These are phyloP conservation scores for Diplolepis rosae DNA, from an alignment of 2,888 invertebrate genomes.

Conservation along the genomic window DNA sequence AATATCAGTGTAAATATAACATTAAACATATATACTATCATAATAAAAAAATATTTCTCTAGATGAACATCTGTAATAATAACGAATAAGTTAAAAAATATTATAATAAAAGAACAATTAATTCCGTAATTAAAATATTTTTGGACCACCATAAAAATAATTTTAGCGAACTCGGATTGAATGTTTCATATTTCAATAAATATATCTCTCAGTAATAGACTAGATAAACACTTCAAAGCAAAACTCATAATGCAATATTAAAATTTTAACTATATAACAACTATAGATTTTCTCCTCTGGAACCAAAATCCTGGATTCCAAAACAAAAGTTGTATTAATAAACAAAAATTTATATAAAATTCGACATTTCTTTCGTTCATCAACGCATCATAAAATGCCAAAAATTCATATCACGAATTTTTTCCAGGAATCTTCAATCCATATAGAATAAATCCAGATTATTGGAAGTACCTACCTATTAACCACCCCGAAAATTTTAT, in stretches of 20 bases:
- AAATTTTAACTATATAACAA: background rate
- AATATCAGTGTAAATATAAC: no score
- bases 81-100: no score
- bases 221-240: background rate
- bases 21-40: no score
- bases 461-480: background rate
- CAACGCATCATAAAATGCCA: no score
- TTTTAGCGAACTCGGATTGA: background rate
- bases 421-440: no score
- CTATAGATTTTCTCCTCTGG: background rate
- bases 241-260: background rate
- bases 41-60: no score
- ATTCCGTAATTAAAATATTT: no score
- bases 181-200: constrained; percentile 2
- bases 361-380: background rate
- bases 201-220: background rate
- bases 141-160: background rate
- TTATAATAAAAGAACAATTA: no score
- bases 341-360: background rate
- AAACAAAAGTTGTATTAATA: no score
- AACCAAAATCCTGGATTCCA: background rate
- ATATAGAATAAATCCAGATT: background rate
- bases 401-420: background rate
- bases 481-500: background rate
- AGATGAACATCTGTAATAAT: no score